A percentile compares a stretch with the other conserved stretches of the same genome.
phyloP scores from a whole-genome alignment of 2,888 invertebrate genomes.

The Amphipoea oculea region DNA sequence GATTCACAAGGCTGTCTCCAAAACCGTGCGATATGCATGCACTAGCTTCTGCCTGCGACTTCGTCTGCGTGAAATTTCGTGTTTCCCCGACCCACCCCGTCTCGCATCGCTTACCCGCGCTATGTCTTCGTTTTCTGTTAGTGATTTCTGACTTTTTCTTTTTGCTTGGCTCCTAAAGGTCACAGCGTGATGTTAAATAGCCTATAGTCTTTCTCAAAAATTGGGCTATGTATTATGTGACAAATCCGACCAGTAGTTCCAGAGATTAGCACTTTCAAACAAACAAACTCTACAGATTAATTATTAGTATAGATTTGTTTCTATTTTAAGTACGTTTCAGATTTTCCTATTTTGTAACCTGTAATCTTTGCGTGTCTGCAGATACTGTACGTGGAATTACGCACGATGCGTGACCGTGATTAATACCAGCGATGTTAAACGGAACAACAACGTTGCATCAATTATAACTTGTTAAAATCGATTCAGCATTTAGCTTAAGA shows the following conservation, averaged over 20 bases:
- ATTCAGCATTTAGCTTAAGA: not conserved
- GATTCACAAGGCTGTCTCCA: not conserved
- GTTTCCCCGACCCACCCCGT: no score
- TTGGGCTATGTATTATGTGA: no score
- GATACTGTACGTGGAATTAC: not conserved
- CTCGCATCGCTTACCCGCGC: no score
- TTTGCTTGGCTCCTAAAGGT: no score
- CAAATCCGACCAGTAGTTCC: no score
- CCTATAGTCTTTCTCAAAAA: no score
- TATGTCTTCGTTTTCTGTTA: no score
- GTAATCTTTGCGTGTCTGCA: not conserved
- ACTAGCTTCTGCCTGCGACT: not conserved
- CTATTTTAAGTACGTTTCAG: not conserved
- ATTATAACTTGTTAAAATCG: not conserved
- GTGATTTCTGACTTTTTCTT: no score
- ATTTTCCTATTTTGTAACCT: not conserved
- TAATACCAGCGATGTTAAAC: not conserved
- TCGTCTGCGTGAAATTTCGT: no score
- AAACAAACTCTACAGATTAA: no score
- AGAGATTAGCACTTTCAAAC: no score
- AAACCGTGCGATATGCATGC: not conserved
- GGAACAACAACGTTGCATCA: not conserved
- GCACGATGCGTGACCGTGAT: not conserved
- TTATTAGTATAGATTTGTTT: not conserved
- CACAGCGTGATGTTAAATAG: no score